A percentile compares a stretch with the other conserved stretches of the same genome.
Evolutionary conservation across 1,140 invertebrate species (phyloP).

Genomic region (Wasmannia auropunctata): DNA sequence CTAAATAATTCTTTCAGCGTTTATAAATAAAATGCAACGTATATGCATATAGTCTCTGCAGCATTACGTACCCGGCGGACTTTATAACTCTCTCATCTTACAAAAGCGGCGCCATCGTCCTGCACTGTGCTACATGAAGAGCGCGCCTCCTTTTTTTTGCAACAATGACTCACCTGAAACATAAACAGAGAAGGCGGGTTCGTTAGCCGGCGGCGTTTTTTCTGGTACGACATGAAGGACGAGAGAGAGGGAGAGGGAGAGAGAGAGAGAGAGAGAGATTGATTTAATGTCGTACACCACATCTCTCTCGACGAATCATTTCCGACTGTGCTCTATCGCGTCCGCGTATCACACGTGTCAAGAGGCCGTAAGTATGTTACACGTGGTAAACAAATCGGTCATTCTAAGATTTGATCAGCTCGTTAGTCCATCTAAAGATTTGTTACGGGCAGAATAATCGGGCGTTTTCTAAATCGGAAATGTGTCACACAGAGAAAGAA

Average conservation of each 20-base stretch:
- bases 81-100: constrained; percentile 48
- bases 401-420: constrained; percentile 50
- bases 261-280: constrained; percentile 18
- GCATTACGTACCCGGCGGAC: constrained; percentile 27
- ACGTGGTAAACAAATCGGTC: constrained; percentile 43
- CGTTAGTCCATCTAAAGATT: constrained; percentile 22
- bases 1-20: constrained; percentile 34
- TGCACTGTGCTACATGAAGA: constrained; percentile 42
- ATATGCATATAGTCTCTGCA: neutral
- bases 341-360: constrained; percentile 23
- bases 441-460: neutral
- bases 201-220: constrained; percentile 68
- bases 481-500: constrained; percentile 22
- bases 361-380: constrained; percentile 31
- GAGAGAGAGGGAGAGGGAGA: constrained; percentile 3
- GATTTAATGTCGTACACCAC: constrained; percentile 70
- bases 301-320: constrained; percentile 40
- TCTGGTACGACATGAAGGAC: neutral
- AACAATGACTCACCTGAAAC: constrained; percentile 76
- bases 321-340: constrained; percentile 22
- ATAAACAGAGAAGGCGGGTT: constrained; percentile 71
- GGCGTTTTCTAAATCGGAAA: neutral
- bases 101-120: constrained; percentile 35
- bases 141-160: constrained; percentile 6
- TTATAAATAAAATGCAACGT: constrained; percentile 34